Evolutionary conservation across 1,140 invertebrate species (phyloP), one percentile per base, ranked within the genome.

Genomic region (Phymorhynchus buccinoides): DNA sequence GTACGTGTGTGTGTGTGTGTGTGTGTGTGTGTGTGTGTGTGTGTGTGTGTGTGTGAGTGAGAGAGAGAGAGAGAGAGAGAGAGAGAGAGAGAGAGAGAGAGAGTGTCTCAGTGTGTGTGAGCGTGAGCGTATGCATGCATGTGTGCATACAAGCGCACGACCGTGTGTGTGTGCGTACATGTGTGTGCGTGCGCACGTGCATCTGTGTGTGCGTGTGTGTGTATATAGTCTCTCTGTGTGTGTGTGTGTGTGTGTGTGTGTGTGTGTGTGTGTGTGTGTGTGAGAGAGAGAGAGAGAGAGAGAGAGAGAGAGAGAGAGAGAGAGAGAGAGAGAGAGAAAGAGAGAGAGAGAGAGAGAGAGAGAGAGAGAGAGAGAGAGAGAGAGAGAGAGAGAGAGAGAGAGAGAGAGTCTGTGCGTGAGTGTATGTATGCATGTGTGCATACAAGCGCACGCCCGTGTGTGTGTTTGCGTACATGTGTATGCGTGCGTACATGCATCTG

Each of bases 301-400:
- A 7, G 7, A 9, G 27, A 37, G 37, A 16, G 14, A 37, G 7
- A 78, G 22, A 39, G n/a, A 44, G 7, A 14, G 32, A n/a, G 22
- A 9, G 35, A 6, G 14, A 27, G 4, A 41, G 9, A 30, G 16
- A 41, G 6, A 37, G 6, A 78, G 6, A 27, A 7, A 7, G 32
- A 7, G 9, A 30, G 41, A 97, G 99, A 0, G 98, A 98, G 30
- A 98, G 99, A 86, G 96, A 96, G 30, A 98, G 98, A 94, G 99
- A 99, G 0, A 99, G 97, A 77, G 96, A 96, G 0, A 99, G 91
- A 79, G 97, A 99, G 85, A 97, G 96, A 12, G 97, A 97, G 93
- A 96, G 95, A 0, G 96, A 94, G 18, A 95, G 82, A 1, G 96
- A 98, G 91, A 79, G 35, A 37, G 18, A 48, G 6, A 48, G 44